These are phyloP conservation scores for Smittia aterrima DNA, from an alignment of 2,888 invertebrate genomes.

Conservation along the genomic window DNA sequence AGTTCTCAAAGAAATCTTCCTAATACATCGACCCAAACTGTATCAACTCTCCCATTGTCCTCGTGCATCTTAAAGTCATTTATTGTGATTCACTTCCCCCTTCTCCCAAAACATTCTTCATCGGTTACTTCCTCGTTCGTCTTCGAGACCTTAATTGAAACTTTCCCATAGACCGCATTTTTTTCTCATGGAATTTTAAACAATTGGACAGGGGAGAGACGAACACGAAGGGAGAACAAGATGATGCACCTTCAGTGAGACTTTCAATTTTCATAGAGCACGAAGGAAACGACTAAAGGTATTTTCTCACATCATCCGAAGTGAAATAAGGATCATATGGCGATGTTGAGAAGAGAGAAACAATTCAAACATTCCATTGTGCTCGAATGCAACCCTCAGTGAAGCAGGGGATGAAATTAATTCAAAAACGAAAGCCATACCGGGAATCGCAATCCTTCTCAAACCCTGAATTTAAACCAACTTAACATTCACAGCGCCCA, in stretches of 20 bases:
- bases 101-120: not conserved
- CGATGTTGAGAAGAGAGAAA: conserved; percentile 13
- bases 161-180: conserved; percentile 38
- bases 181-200: conserved; percentile 27
- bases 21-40: not conserved
- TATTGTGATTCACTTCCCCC: conserved; percentile 15
- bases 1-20: not conserved
- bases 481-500: not conserved
- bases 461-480: too few species aligned
- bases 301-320: conserved; percentile 7
- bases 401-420: not conserved
- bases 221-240: not conserved
- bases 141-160: conserved; percentile 15
- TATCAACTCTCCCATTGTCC: conserved; percentile 29
- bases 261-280: conserved; percentile 1
- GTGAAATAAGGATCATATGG: conserved; percentile 4
- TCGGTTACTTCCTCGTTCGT: conserved; percentile 17
- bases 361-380: conserved; percentile 22
- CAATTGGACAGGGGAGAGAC: conserved; percentile 2
- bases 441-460: too few species aligned
- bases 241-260: conserved; percentile 34
- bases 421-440: too few species aligned
- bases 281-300: conserved; percentile 5
- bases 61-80: conserved; percentile 30
- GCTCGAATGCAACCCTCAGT: not conserved